A percentile compares a stretch with the other conserved stretches of the same genome.
Conservation (phyloP, 2,888 invertebrate genomes). For the Epinotia ramella region DNA sequence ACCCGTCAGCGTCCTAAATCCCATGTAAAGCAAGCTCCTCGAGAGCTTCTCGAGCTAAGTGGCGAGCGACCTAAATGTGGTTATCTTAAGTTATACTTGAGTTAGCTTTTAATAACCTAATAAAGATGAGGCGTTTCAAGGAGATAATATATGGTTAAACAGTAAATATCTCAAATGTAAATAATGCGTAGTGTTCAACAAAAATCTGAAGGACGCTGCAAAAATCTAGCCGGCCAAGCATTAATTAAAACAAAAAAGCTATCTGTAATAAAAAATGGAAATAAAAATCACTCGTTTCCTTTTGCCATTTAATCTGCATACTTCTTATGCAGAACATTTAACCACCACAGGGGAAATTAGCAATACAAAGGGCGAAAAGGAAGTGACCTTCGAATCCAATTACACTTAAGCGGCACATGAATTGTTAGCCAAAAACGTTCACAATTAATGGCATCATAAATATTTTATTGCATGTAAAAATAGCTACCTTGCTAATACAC, state of each 20-base stretch:
- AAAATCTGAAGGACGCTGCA: not conserved
- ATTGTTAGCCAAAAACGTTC: constrained; percentile 16
- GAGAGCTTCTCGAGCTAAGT: constrained; percentile 11
- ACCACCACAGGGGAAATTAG: constrained; percentile 36
- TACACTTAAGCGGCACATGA: constrained; percentile 27
- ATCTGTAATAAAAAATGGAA: not conserved
- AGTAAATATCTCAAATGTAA: too few species aligned
- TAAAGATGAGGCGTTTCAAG: not conserved
- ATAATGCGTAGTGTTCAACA: too few species aligned
- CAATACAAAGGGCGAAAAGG: constrained; percentile 25
- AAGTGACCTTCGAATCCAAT: constrained; percentile 22
- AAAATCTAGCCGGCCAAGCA: not conserved
- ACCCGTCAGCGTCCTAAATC: constrained; percentile 23
- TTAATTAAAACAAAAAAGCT: not conserved
- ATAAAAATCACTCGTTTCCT: constrained; percentile 8
- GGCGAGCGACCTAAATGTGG: constrained; percentile 37
- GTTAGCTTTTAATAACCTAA: constrained; percentile 14
- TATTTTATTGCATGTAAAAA: constrained; percentile 31
- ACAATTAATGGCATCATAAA: constrained; percentile 34
- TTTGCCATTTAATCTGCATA: constrained; percentile 17
- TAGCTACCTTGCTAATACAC: constrained; percentile 4
- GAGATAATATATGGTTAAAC: too few species aligned
- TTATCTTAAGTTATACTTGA: constrained; percentile 23
- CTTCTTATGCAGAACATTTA: constrained; percentile 25
- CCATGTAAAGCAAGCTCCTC: constrained; percentile 23